Evolutionary conservation across 2,888 invertebrate genomes (phyloP).

Genomic region (Campopleginae sp.): DNA sequence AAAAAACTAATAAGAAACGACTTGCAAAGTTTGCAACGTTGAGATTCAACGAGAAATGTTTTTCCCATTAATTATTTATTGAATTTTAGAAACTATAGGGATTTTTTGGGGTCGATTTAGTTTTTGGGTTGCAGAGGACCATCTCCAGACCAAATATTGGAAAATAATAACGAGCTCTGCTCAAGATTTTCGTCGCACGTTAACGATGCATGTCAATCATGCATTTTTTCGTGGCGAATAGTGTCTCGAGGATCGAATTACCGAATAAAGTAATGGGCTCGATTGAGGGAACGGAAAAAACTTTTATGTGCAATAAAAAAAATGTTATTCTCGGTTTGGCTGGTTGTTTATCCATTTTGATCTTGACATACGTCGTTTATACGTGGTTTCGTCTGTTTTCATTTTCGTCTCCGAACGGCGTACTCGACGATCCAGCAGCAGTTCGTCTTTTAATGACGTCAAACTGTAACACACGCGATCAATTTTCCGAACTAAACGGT

Average conservation of each 20-base stretch:
- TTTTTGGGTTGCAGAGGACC: too few species aligned
- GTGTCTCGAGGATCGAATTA: background rate
- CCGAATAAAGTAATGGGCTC: background rate
- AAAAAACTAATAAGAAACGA: too few species aligned
- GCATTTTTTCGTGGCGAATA: background rate
- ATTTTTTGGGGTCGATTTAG: too few species aligned
- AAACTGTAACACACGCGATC: conserved; percentile 7
- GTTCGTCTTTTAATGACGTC: conserved; percentile 6
- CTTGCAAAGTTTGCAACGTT: too few species aligned
- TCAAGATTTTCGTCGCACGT: too few species aligned
- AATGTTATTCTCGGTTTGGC: conserved; percentile 4
- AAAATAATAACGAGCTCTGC: too few species aligned
- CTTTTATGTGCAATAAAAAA: conserved; percentile 2
- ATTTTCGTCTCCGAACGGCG: background rate
- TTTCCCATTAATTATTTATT: too few species aligned
- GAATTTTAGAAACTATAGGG: too few species aligned
- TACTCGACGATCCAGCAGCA: background rate
- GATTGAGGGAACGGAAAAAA: background rate
- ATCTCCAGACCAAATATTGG: too few species aligned
- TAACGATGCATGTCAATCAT: too few species aligned
- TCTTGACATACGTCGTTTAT: conserved; percentile 7
- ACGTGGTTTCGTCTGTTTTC: conserved; percentile 32
- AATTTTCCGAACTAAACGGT: conserved; percentile 14
- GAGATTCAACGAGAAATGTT: too few species aligned
- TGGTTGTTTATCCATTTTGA: conserved; percentile 11